These are phyloP conservation scores for Cololabis saira DNA, from an alignment of 2,113 vertebrate genomes.

Conservation along the genomic window DNA sequence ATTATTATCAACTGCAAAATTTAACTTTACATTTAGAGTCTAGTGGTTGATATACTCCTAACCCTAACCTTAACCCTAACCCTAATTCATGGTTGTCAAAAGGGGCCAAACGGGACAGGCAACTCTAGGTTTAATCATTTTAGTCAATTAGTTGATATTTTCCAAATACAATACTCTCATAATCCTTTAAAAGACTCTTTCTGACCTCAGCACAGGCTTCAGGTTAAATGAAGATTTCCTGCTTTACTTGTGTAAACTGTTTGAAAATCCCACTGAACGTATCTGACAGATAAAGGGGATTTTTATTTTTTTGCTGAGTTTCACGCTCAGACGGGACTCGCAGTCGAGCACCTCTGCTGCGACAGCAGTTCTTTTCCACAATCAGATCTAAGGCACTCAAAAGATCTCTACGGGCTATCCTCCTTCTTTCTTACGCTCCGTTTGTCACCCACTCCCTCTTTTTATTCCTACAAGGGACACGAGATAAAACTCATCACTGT, in stretches of 20 bases:
- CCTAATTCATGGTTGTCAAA: too few relatives aligned
- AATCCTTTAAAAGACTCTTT: neutral
- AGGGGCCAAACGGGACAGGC: too few relatives aligned
- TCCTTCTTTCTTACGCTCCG: slow-evolving; percentile 8
- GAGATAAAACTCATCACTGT: slow-evolving; percentile 42
- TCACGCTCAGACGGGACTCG: slow-evolving; percentile 9
- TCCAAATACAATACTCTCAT: neutral
- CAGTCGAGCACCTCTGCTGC: slow-evolving; percentile 22
- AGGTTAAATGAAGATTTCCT: neutral
- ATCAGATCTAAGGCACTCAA: slow-evolving; percentile 36
- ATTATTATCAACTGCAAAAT: too few relatives aligned
- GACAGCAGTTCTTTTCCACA: slow-evolving; percentile 33
- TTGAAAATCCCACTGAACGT: slow-evolving; percentile 5
- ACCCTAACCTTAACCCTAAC: too few relatives aligned
- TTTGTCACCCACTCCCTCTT: slow-evolving; percentile 5
- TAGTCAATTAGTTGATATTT: slow-evolving; percentile 10
- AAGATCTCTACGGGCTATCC: slow-evolving; percentile 17
- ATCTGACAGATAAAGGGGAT: slow-evolving; percentile 22
- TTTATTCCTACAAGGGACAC: slow-evolving; percentile 40
- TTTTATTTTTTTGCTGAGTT: slow-evolving; percentile 22
- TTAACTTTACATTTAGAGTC: too few relatives aligned
- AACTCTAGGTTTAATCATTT: slow-evolving; percentile 3
- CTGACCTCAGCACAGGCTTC: neutral
- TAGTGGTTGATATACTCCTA: too few relatives aligned
- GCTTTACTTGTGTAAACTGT: neutral